Conservation (phyloP, 1,140 invertebrate species). For the Halictus rubicundus region DNA sequence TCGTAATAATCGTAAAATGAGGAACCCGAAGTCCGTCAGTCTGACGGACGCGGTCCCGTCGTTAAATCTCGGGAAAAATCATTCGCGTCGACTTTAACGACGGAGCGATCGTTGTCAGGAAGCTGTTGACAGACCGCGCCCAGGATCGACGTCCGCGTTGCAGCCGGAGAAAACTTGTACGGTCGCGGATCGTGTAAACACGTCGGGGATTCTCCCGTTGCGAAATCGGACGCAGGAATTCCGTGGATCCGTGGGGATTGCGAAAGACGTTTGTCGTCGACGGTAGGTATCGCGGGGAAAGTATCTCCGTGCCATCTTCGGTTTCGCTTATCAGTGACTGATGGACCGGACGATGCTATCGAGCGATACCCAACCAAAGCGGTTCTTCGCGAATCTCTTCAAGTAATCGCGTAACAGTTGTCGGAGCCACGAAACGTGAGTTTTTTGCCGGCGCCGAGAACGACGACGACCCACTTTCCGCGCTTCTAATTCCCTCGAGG, state of each 20-base stretch:
- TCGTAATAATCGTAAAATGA: too few species aligned
- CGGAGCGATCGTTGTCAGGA: neutral
- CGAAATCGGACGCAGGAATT: conserved; percentile 8
- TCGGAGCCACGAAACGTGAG: neutral
- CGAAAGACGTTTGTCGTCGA: neutral
- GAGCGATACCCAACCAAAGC: neutral
- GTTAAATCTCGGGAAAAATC: neutral
- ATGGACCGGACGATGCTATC: neutral
- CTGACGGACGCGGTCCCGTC: too few species aligned
- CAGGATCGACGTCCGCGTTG: conserved; percentile 18
- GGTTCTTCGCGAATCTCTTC: neutral
- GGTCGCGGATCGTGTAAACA: conserved; percentile 41
- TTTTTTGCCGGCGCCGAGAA: neutral
- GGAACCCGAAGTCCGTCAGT: too few species aligned
- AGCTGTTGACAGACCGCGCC: conserved; percentile 24
- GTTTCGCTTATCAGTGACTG: neutral
- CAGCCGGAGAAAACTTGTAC: conserved; percentile 47
- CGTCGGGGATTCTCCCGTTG: conserved; percentile 34
- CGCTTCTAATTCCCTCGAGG: neutral
- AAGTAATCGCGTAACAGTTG: neutral
- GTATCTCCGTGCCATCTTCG: neutral
- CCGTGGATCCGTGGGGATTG: neutral
- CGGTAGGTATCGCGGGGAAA: neutral
- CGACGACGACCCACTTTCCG: neutral
- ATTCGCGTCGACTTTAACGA: neutral